Percentiles rank a stretch among this genome's conserved stretches.
Evolutionary conservation across 2,888 invertebrate genomes (phyloP).

Genomic region (Thelaira solivaga): DNA sequence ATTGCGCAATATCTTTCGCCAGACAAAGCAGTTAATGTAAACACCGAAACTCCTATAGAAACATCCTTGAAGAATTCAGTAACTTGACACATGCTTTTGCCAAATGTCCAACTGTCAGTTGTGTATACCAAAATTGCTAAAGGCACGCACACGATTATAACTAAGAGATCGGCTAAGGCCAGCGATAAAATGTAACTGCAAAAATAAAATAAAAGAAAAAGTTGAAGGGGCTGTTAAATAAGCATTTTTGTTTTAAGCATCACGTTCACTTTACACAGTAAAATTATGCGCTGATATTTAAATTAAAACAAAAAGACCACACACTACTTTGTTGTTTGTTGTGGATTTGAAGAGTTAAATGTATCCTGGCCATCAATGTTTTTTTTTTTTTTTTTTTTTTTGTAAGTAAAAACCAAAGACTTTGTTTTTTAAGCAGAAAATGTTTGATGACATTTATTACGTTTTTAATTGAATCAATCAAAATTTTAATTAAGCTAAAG

Average conservation of each 20-base stretch:
- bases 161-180: constrained; percentile 88
- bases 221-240: not conserved
- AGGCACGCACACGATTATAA: constrained; percentile 89
- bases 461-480: too few species aligned
- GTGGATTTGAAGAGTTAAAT: not conserved
- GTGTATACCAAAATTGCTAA: constrained; percentile 92
- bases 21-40: constrained; percentile 93
- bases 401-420: too few species aligned
- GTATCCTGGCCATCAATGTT: too few species aligned
- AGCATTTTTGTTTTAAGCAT: not conserved
- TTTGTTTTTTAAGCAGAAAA: too few species aligned
- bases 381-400: too few species aligned
- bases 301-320: not conserved
- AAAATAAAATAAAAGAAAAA: not conserved
- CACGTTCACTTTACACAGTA: too few species aligned
- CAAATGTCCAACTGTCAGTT: constrained; percentile 93
- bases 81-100: constrained; percentile 86
- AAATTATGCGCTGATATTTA: too few species aligned
- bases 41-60: constrained; percentile 94
- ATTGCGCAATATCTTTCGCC: constrained; percentile 96
- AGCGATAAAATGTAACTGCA: constrained; percentile 86
- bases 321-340: not conserved
- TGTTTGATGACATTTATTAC: too few species aligned
- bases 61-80: constrained; percentile 92
- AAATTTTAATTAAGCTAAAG: too few species aligned